phyloP scores from a whole-genome alignment of 2,113 vertebrate species.

The Tragelaphus imberbis region DNA sequence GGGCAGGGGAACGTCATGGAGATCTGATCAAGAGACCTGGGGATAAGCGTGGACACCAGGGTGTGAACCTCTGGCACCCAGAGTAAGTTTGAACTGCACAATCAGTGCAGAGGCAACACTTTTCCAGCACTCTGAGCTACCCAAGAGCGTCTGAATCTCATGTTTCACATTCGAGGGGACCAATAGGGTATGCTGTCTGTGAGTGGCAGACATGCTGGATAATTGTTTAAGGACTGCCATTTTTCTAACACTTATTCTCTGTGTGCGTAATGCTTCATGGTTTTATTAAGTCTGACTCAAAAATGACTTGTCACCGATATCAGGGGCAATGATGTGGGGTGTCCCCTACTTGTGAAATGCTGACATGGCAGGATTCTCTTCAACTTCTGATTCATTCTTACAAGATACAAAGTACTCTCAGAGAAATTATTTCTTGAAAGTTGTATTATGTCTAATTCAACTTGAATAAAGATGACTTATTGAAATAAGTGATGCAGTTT shows the following conservation, averaged over 20 bases:
- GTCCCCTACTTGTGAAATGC: no score
- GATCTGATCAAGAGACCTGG: accelerated
- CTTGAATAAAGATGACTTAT: neutral
- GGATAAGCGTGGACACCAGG: accelerated
- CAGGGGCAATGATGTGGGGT: accelerated
- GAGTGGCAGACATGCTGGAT: accelerated
- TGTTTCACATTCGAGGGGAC: accelerated
- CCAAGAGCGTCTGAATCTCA: accelerated
- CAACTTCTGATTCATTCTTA: neutral
- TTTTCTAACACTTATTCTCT: accelerated
- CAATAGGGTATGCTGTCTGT: accelerated
- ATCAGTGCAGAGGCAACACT: neutral
- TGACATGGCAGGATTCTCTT: neutral
- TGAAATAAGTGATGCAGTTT: neutral
- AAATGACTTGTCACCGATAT: accelerated
- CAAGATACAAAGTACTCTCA: no score
- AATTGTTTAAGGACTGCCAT: accelerated
- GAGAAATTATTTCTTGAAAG: neutral
- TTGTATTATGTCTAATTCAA: neutral
- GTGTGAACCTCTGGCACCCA: neutral
- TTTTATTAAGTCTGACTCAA: neutral
- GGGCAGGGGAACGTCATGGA: accelerated
- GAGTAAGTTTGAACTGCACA: neutral
- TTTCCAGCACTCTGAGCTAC: accelerated
- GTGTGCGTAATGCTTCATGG: no score